phyloP scores from a whole-genome alignment of 2,888 invertebrate genomes.

The Alviniconcha strummeri region DNA sequence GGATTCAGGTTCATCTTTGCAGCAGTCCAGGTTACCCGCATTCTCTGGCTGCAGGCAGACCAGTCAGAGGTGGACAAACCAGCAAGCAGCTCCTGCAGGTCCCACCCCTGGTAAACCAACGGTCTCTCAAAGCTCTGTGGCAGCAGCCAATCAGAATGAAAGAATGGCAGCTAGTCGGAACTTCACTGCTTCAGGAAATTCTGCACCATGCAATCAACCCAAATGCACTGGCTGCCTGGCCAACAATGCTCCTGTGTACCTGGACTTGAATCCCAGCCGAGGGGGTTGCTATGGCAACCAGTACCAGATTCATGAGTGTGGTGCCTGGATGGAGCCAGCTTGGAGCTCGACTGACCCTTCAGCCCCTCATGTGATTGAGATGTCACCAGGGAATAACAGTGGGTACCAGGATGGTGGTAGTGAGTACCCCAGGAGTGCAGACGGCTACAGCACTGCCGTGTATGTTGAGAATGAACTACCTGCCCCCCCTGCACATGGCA shows the following conservation, averaged over 20 bases:
- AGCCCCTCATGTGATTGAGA: constrained; percentile 13
- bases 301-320: neutral
- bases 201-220: neutral
- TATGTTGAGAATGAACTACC: constrained; percentile 14
- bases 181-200: neutral
- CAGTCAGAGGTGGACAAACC: neutral
- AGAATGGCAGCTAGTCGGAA: neutral
- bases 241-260: neutral
- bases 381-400: neutral
- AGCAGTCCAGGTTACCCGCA: neutral
- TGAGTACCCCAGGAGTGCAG: neutral
- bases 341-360: neutral
- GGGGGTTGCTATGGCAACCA: constrained; percentile 1
- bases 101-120: neutral
- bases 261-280: neutral
- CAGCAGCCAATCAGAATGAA: no score
- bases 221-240: neutral
- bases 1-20: neutral
- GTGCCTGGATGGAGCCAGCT: neutral
- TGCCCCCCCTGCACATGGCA: neutral
- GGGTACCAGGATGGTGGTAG: neutral
- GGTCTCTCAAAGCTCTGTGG: neutral
- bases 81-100: no score
- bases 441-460: neutral
- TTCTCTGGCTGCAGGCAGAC: neutral